A percentile compares a stretch with the other conserved stretches of the same genome.
Conservation (phyloP, 30 jellyfish, hydroid and myxozoan species). For the Calvadosia cruxmelitensis region DNA sequence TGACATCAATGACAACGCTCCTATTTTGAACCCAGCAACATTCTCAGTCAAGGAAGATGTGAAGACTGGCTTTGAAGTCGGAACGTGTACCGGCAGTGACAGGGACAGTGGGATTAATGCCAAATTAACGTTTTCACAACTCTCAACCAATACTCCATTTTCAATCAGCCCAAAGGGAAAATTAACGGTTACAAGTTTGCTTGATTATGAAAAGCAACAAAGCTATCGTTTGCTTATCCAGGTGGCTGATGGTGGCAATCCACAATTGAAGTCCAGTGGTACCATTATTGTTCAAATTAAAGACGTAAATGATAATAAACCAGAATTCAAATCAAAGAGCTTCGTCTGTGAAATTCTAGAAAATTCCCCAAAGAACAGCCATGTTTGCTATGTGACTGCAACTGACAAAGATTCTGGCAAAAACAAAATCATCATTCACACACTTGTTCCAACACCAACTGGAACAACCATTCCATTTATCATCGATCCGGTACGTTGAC, state of each 20-base stretch:
- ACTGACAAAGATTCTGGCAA: neutral
- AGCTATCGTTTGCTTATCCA: neutral
- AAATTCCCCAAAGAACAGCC: neutral
- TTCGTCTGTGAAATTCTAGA: neutral
- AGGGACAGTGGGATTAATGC: neutral
- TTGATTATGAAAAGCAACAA: neutral
- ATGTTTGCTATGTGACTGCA: neutral
- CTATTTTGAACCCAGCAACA: slow-evolving; percentile 6
- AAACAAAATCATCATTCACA: neutral
- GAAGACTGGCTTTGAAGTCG: neutral
- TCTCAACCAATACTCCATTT: neutral
- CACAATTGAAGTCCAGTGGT: neutral
- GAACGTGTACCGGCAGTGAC: neutral
- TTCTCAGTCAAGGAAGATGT: neutral
- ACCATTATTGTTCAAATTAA: neutral
- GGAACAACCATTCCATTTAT: neutral
- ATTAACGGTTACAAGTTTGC: neutral
- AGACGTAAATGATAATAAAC: slow-evolving; percentile 11
- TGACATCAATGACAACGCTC: slow-evolving; percentile 40
- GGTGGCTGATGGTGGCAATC: neutral
- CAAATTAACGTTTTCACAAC: neutral
- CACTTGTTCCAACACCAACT: neutral
- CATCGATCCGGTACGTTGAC: neutral
- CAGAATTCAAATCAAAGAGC: slow-evolving; percentile 2
- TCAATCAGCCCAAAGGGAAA: neutral